A percentile compares a stretch with the other conserved stretches of the same genome.
Conservation (phyloP, 2,797 vertebrate species). For the Xyrichtys novacula region DNA sequence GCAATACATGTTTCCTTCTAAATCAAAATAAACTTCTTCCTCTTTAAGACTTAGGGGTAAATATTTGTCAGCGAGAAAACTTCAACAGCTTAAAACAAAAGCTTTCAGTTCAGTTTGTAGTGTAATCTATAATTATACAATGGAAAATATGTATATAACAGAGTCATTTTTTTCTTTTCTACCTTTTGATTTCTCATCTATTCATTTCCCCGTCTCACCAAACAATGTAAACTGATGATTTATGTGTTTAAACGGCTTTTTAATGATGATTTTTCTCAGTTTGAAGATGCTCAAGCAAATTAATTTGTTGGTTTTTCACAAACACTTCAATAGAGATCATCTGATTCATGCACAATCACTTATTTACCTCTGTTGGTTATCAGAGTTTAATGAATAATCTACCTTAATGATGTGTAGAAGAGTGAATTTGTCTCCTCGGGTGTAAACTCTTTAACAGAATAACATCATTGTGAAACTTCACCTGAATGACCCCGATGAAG, state of each 20-base stretch:
- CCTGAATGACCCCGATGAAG: slow-evolving; percentile 8
- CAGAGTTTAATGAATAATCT: not conserved
- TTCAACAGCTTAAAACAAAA: slow-evolving; percentile 2
- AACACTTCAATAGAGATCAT: too few species aligned
- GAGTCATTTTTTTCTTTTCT: not conserved
- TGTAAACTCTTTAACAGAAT: not conserved
- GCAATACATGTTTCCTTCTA: slow-evolving; percentile 1
- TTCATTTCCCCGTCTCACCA: not conserved
- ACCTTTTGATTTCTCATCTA: not conserved
- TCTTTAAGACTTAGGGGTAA: not conserved
- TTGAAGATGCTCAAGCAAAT: not conserved
- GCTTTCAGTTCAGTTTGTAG: not conserved
- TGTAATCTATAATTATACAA: too few species aligned
- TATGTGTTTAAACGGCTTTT: not conserved
- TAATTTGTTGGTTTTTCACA: slow-evolving; percentile 11
- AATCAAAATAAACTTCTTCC: not conserved
- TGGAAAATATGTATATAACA: not conserved
- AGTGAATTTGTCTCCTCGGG: not conserved
- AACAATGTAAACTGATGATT: not conserved
- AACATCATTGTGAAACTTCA: not conserved
- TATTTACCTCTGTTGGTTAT: not conserved
- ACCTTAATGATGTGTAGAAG: too few species aligned
- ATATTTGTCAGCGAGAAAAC: slow-evolving; percentile 9
- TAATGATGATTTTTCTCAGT: slow-evolving; percentile 12
- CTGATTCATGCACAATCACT: too few species aligned